Base-by-base conservation (phyloP, 2,888 invertebrate species). In the Spisula solida region DNA sequence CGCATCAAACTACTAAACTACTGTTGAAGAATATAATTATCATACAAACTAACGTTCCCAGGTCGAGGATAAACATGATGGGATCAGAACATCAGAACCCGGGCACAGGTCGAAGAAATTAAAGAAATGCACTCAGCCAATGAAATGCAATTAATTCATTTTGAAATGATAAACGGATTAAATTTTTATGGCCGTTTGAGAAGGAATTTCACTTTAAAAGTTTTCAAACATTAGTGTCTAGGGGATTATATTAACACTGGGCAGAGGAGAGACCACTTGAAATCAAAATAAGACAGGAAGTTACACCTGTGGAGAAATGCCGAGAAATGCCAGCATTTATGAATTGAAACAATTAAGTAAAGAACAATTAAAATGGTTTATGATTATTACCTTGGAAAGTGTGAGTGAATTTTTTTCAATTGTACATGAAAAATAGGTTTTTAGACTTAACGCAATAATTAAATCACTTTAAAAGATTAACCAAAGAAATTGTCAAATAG, bases 141-240 rank as follows among this genome's bases (percentile, higher is more conserved):
- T 51, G 87, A 88, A 89, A 91, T 88, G 88, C 91, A 91, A 91
- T 91, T 91, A 91, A 91, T 91, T 91, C 85, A 85, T 85, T 66
- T 82, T 87, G 56, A 82, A 85, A 88, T 87, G 85, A 87, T 91
- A 89, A 91, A 88, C 87, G 85, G 91, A 91, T 91, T 91, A 91
- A 86, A 89, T 85, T 91, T 91, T 91, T 89, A 91, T 89, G 91
- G 88, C 82, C 82, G 85, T 89, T 85, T 87, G 56, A 88, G 86
- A 88, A 34, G 47, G 60, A 60, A 14, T 34, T 75, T 75, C 75
- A 34, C 34, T 66, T 25, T 5, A 47, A 70, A 56, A 82, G 20
- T 70, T 25, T 83, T 83, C 83, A 47, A 83, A 29, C 31, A 25
- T 41, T 41, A 34, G 34, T 31, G 31, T 18, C 25, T 75, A 12